Evolutionary conservation across 2,888 invertebrate genomes (phyloP).

Genomic region (Brachylomia viminalis): DNA sequence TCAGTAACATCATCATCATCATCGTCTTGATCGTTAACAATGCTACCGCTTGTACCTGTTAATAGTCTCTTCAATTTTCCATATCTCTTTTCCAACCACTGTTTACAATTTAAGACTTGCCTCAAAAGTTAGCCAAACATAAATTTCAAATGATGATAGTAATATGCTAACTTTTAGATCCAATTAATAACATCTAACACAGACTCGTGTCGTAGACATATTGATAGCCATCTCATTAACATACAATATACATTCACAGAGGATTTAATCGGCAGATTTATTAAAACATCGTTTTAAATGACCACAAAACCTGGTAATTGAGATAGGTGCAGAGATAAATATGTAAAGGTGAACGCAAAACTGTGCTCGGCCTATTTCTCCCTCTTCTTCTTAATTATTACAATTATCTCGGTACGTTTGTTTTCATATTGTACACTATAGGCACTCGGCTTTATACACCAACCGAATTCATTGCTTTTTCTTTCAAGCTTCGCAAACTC

Average conservation of each 20-base stretch:
- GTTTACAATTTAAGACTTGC: not conserved
- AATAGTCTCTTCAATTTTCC: no score
- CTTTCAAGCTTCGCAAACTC: conserved; percentile 18
- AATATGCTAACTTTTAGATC: conserved; percentile 2
- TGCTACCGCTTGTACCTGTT: no score
- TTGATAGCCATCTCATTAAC: conserved; percentile 13
- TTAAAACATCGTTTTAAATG: not conserved
- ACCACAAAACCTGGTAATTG: conserved; percentile 1
- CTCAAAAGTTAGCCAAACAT: not conserved
- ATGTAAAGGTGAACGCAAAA: not conserved
- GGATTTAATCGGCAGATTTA: conserved; percentile 9
- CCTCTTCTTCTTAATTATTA: not conserved
- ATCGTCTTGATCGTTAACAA: no score
- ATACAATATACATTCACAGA: conserved; percentile 15
- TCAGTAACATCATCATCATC: no score
- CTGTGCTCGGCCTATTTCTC: no score
- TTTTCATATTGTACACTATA: not conserved
- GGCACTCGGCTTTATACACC: not conserved
- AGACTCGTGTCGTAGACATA: not conserved
- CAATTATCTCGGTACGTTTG: not conserved
- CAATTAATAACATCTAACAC: conserved; percentile 9
- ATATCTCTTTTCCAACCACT: not conserved
- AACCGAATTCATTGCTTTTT: not conserved
- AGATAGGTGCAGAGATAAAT: conserved; percentile 3
- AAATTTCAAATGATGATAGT: not conserved